A percentile compares a stretch with the other conserved stretches of the same genome.
Evolutionary conservation across 2,888 invertebrate genomes (phyloP).

Genomic region (Timandra comae): DNA sequence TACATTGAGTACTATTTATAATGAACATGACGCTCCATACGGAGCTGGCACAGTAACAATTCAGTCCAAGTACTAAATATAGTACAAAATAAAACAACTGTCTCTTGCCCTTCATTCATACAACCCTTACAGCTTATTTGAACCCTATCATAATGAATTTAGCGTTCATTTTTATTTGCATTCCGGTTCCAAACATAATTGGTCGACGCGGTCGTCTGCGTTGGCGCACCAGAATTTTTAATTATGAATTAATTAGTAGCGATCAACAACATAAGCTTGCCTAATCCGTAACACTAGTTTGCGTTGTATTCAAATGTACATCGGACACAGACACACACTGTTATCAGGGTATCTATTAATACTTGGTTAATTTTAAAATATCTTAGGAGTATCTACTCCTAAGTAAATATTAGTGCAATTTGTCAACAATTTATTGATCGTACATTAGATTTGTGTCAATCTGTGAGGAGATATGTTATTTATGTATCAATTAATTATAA

Average conservation of each 20-base stretch:
- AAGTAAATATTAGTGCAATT: too few relatives aligned
- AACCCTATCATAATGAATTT: slow-evolving; percentile 40
- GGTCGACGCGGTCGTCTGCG: slow-evolving; percentile 62
- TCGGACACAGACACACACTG: not conserved
- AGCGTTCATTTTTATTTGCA: slow-evolving; percentile 48
- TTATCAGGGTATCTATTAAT: too few relatives aligned
- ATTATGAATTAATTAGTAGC: slow-evolving; percentile 75
- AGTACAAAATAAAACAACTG: slow-evolving; percentile 76
- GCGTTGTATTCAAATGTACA: slow-evolving; percentile 28
- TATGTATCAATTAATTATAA: slow-evolving; percentile 2
- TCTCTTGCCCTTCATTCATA: slow-evolving; percentile 71
- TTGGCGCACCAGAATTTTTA: slow-evolving; percentile 74
- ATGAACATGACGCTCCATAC: slow-evolving; percentile 45
- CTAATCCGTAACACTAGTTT: slow-evolving; percentile 53
- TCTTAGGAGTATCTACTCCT: too few relatives aligned
- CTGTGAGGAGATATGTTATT: not conserved
- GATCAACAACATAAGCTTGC: slow-evolving; percentile 67
- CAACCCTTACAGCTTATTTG: slow-evolving; percentile 44
- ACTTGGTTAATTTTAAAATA: too few relatives aligned
- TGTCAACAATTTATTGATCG: too few relatives aligned
- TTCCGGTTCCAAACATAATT: slow-evolving; percentile 51
- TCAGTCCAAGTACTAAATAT: slow-evolving; percentile 72
- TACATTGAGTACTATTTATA: slow-evolving; percentile 12
- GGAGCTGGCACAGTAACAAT: slow-evolving; percentile 71
- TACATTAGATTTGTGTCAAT: too few relatives aligned